These are phyloP conservation scores for Listronotus bonariensis DNA, from an alignment of 1,140 invertebrate genomes.

Conservation along the genomic window DNA sequence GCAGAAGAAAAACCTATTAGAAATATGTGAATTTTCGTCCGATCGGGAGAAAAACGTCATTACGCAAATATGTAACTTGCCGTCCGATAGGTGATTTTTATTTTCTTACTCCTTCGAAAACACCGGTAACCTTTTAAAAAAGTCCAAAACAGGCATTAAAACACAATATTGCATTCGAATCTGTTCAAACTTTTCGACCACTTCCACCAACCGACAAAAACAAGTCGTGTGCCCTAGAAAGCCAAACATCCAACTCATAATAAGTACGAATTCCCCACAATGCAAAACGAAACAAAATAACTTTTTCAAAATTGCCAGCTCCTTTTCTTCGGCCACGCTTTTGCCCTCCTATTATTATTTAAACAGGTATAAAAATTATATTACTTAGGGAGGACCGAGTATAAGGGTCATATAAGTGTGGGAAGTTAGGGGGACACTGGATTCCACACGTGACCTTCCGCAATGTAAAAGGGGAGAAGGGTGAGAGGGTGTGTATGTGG, in stretches of 20 bases:
- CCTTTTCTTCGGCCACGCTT: slow-evolving; percentile 7
- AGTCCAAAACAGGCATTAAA: no score
- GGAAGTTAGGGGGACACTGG: slow-evolving; percentile 5
- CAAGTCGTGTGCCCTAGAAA: slow-evolving; percentile 6
- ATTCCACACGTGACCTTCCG: slow-evolving; percentile 10
- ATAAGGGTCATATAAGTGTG: slow-evolving; percentile 7
- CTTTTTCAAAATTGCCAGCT: slow-evolving; percentile 6
- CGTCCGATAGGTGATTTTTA: no score
- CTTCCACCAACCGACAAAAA: neutral
- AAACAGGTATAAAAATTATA: slow-evolving; percentile 10
- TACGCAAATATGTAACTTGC: no score
- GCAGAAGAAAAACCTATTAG: no score
- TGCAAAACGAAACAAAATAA: slow-evolving; percentile 7
- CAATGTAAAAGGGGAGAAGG: neutral
- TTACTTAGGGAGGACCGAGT: neutral
- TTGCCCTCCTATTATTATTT: slow-evolving; percentile 6
- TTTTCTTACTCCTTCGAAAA: no score
- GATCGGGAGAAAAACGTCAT: no score
- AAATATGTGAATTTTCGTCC: no score
- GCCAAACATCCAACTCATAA: neutral
- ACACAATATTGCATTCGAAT: no score
- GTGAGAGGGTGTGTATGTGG: no score
- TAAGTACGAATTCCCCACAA: neutral
- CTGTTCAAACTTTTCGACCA: no score
- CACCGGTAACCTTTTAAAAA: no score